Base-by-base conservation (phyloP, 2,797 vertebrate species). In the Myotis findleyi region DNA sequence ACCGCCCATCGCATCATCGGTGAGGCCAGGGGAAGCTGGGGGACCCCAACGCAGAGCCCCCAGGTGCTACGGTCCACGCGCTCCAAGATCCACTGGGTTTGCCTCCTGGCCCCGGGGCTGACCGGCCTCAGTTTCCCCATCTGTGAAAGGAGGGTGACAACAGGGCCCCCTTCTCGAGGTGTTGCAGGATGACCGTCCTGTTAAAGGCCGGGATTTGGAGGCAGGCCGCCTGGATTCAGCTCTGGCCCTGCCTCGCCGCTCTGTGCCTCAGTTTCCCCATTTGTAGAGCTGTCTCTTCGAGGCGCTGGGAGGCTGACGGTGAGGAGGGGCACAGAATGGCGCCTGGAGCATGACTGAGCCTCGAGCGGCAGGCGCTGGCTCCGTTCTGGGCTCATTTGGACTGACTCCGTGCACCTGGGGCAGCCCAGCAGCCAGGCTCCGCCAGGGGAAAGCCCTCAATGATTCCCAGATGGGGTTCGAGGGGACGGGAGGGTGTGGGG, bases 21-120 rank as follows among this genome's bases (percentile, higher is more conserved):
- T 14, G 25, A 71, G 53, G 38, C 41, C 17, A 23, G 36, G 27
- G 30, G 20, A 16, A 25, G 38, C 21, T 16, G 41, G 4, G 33
- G 33, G 5, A 23, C 38, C 47, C 44, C 14, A 5, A 4, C 44
- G 44, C n/a, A 14, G 86, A 41, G n/a, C 16, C 27, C 38, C n/a
- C 6, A 0, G 18, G 30, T 5, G 3, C 27, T 66, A 1, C 6
- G 6, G n/a, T 7, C 21, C 49, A 0, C 5, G 57, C 1, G 12
- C 36, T 51, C 23, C 6, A 4, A 2, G 36, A 41, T 20, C 47
- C 38, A 3, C n/a, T 14, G 47, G 20, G 27, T 16, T 41, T 20
- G 2, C 13, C 5, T 73, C 30, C 20, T 20, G 33, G 23, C 18
- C 41, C 27, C 0, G 7, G 18, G 12, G 2, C n/a, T 23, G 5